These are phyloP conservation scores for Brachionus sp. DNA, from an alignment of 1,140 invertebrate genomes.

Conservation along the genomic window DNA sequence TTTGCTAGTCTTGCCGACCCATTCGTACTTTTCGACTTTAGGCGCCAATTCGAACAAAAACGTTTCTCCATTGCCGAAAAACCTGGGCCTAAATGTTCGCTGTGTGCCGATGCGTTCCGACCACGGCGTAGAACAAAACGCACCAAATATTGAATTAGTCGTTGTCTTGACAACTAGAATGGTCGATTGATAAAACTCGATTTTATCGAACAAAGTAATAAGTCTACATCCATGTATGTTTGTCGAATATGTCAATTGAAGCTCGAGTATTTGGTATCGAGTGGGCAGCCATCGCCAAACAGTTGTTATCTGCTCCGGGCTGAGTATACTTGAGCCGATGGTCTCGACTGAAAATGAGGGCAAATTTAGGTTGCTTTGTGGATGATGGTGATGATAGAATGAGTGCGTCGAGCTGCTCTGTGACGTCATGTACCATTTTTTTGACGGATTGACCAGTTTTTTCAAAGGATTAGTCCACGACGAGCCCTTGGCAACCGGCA, in stretches of 20 bases:
- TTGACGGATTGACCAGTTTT: neutral
- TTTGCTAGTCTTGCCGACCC: constrained; percentile 4
- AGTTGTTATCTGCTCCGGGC: constrained; percentile 28
- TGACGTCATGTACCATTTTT: constrained; percentile 28
- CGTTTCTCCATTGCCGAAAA: constrained; percentile 40
- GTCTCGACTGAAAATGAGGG: constrained; percentile 31
- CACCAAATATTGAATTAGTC: constrained; percentile 31
- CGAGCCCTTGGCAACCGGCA: neutral
- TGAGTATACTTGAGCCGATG: neutral
- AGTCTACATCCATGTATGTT: constrained; percentile 37
- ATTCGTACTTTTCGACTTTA: neutral
- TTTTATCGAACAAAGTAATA: constrained; percentile 29
- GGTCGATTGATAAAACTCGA: constrained; percentile 38
- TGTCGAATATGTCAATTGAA: constrained; percentile 35
- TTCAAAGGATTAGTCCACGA: neutral
- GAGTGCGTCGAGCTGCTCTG: neutral
- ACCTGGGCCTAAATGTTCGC: neutral
- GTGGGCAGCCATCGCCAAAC: constrained; percentile 35
- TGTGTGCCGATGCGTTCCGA: neutral
- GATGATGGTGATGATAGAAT: constrained; percentile 29
- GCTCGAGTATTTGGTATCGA: constrained; percentile 8
- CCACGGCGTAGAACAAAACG: constrained; percentile 23
- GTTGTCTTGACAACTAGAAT: neutral
- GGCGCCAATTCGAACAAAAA: constrained; percentile 40
- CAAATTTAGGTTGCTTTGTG: constrained; percentile 8